Base-by-base conservation (phyloP, 2,888 invertebrate species). In the Agrotis segetum region DNA sequence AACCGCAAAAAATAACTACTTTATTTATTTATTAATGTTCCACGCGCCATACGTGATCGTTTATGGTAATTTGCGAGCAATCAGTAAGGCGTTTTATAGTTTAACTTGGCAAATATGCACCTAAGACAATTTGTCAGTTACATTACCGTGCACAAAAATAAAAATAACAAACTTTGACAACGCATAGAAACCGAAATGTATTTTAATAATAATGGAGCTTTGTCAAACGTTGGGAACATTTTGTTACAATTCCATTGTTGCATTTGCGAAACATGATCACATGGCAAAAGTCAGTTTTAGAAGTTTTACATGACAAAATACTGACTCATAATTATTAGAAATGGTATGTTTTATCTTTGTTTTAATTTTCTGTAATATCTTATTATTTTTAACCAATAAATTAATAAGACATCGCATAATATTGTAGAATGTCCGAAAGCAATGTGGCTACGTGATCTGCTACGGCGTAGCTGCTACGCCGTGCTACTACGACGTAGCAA, bases 101-200 rank as follows among this genome's bases (percentile, higher is more conserved):
- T 40, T 5, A 52, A 70, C 75, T 79, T 83, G 79, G 80, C 83
- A 79, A 24, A 24, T 21, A 49, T 67, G 34, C 63, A 72, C 74
- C 65, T 82, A 49, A 58, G 68, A 66, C 34, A 66, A 77, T 71
- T 82, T 79, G 83, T 79, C 79, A 82, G 47, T 44, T n/a, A 29
- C 6, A 40, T n/a, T 56, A 7, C 34, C 21, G 24, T n/a, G 17
- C 47, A 29, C 24, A 14, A 65, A 64, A 59, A 59, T 56, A 68
- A 68, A 72, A 16, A 56, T 63, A 24, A 24, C 24, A 24, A 60
- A 63, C 40, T 50, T 49, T 63, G 44, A 24, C 52, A 66, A 67
- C 40, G 14, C 34, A 62, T 81, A 65, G 14, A 65, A 82, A 40
- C 53, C 59, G 64, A 53, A 67, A 81, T 63, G 11, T 65, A 63